Conservation (phyloP, 2,113 vertebrate species). For the Pantherophis guttatus region DNA sequence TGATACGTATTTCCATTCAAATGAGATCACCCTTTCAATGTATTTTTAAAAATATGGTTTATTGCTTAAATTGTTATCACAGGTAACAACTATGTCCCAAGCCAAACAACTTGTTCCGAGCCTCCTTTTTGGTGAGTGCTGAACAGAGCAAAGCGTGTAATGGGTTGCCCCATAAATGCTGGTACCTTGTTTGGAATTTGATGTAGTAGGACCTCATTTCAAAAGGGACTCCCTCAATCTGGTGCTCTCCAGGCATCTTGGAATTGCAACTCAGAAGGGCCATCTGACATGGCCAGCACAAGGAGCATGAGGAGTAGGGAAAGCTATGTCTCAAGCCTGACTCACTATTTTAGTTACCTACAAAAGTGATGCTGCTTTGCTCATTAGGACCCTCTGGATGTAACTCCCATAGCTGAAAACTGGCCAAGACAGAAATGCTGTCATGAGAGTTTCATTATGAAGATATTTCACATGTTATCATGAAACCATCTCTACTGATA, state of each 20-base stretch:
- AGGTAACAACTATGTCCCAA: conserved; percentile 66
- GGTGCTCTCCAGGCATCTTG: background rate
- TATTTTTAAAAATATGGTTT: conserved; percentile 76
- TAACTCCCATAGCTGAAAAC: background rate
- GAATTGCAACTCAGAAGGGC: background rate
- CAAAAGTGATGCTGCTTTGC: background rate
- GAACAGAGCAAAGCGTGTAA: background rate
- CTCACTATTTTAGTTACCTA: background rate
- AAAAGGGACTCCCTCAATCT: background rate
- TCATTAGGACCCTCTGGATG: background rate
- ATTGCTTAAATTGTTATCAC: conserved; percentile 77
- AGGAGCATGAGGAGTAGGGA: background rate
- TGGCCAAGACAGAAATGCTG: background rate
- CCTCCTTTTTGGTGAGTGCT: conserved; percentile 17
- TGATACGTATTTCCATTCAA: conserved; percentile 11
- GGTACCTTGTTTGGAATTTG: background rate
- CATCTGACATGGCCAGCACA: background rate
- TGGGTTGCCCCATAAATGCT: too few relatives aligned
- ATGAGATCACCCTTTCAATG: conserved; percentile 67
- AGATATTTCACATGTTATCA: background rate
- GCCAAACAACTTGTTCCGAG: conserved; percentile 56
- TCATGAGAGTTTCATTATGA: background rate
- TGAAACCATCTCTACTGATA: background rate
- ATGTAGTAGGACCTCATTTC: too few relatives aligned
- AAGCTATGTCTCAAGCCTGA: background rate